These are phyloP conservation scores for Luehdorfia chinensis DNA, from an alignment of 1,140 invertebrate genomes.

Conservation along the genomic window DNA sequence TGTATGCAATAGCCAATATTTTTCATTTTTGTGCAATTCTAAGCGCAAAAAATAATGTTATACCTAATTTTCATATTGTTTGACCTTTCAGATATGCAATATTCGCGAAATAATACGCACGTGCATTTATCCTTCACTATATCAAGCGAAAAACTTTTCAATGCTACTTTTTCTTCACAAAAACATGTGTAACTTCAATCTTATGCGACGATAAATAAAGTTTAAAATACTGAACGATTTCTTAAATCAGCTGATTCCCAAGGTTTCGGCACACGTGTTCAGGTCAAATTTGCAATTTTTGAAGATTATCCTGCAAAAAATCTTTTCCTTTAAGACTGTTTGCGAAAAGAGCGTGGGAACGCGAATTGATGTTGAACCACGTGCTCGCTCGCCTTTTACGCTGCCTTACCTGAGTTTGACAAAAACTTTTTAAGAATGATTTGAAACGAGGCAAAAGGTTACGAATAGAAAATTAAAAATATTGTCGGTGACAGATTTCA, in stretches of 20 bases:
- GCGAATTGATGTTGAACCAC: conserved; percentile 32
- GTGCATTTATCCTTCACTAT: conserved; percentile 20
- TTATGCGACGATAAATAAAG: background rate
- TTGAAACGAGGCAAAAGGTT: background rate
- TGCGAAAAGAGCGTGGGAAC: conserved; percentile 64
- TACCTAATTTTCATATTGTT: too few relatives aligned
- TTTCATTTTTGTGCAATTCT: too few relatives aligned
- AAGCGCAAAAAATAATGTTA: too few relatives aligned
- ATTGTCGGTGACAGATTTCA: conserved; percentile 17
- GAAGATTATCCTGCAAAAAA: conserved; percentile 46
- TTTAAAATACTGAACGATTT: conserved; percentile 10
- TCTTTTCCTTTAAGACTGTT: conserved; percentile 40
- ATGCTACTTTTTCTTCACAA: conserved; percentile 1
- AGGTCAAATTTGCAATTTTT: conserved; percentile 53
- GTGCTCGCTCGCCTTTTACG: conserved; percentile 37
- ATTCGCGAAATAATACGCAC: conserved; percentile 17
- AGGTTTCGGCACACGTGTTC: conserved; percentile 53
- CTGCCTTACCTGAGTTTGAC: conserved; percentile 38
- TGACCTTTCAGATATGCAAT: conserved; percentile 1
- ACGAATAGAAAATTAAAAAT: conserved; percentile 20
- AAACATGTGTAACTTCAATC: background rate
- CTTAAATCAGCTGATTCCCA: conserved; percentile 63
- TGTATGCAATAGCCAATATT: too few relatives aligned
- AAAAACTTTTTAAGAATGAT: conserved; percentile 32
- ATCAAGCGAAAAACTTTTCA: conserved; percentile 13